A percentile compares a stretch with the other conserved stretches of the same genome.
These are phyloP conservation scores for Percopsis omiscomaycus DNA, from an alignment of 2,797 vertebrate genomes.

Conservation along the genomic window DNA sequence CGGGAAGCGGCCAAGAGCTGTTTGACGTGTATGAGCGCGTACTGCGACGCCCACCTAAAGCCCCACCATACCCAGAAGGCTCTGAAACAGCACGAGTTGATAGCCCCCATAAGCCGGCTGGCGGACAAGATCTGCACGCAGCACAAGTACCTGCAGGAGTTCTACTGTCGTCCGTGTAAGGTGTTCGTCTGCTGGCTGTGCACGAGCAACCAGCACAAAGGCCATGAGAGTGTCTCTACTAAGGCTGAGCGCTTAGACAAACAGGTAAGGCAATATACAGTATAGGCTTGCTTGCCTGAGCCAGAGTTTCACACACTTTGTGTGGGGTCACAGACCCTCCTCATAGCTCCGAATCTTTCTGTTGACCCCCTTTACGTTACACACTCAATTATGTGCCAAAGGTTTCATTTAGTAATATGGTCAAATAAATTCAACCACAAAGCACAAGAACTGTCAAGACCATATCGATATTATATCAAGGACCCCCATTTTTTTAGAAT, in stretches of 20 bases:
- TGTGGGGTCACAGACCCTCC: too few species aligned
- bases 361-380: too few species aligned
- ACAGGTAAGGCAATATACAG: slow-evolving; percentile 62
- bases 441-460: too few species aligned
- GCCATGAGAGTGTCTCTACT: slow-evolving; percentile 76
- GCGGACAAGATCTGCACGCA: slow-evolving; percentile 79
- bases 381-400: too few species aligned
- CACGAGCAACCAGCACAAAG: slow-evolving; percentile 79
- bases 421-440: too few species aligned
- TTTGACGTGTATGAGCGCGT: slow-evolving; percentile 79
- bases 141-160: slow-evolving; percentile 84
- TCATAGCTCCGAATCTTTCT: too few species aligned
- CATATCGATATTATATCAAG: too few species aligned
- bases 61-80: slow-evolving; percentile 71
- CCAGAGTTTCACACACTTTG: too few species aligned
- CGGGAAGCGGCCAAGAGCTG: slow-evolving; percentile 74
- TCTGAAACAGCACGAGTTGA: slow-evolving; percentile 77
- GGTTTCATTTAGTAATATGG: too few species aligned
- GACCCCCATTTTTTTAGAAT: too few species aligned
- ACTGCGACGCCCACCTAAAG: slow-evolving; percentile 76
- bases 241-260: slow-evolving; percentile 73
- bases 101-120: slow-evolving; percentile 69
- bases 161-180: slow-evolving; percentile 77
- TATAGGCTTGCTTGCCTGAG: too few species aligned
- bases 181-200: slow-evolving; percentile 80